A percentile compares a stretch with the other conserved stretches of the same genome.
Conservation (phyloP, 2,888 invertebrate species). For the Tenthredo scrophulariae region DNA sequence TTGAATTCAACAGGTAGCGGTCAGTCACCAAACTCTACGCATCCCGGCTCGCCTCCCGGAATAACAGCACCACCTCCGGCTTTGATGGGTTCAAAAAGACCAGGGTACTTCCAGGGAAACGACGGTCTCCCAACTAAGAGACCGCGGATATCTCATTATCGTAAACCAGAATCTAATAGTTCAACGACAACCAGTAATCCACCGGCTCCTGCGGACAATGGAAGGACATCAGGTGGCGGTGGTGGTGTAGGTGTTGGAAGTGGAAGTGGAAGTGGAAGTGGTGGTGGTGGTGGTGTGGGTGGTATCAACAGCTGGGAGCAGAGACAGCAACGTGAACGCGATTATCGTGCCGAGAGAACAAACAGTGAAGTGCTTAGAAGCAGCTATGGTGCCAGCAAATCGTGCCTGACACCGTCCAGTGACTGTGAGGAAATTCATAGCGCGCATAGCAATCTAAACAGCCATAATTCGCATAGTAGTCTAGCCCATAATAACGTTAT, state of each 20-base stretch:
- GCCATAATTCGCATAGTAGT: slow-evolving; percentile 67
- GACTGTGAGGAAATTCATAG: slow-evolving; percentile 65
- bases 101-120: slow-evolving; percentile 82
- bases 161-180: slow-evolving; percentile 80
- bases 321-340: slow-evolving; percentile 66
- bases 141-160: slow-evolving; percentile 92
- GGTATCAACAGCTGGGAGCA: slow-evolving; percentile 62
- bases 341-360: slow-evolving; percentile 72
- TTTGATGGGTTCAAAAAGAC: slow-evolving; percentile 82
- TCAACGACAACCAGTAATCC: slow-evolving; percentile 74
- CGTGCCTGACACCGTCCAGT: slow-evolving; percentile 68
- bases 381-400: slow-evolving; percentile 62
- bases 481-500: slow-evolving; percentile 62
- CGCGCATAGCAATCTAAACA: slow-evolving; percentile 58
- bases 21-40: slow-evolving; percentile 88
- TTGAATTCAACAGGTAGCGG: slow-evolving; percentile 81
- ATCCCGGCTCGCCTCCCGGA: slow-evolving; percentile 86
- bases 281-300: slow-evolving; percentile 53
- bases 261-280: slow-evolving; percentile 56
- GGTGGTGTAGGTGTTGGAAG: slow-evolving; percentile 55
- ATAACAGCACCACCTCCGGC: slow-evolving; percentile 77
- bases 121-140: slow-evolving; percentile 85
- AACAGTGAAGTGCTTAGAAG: slow-evolving; percentile 70
- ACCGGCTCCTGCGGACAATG: slow-evolving; percentile 64
- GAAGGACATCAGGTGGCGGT: slow-evolving; percentile 65